Evolutionary conservation across 2,888 invertebrate genomes (phyloP), one percentile per base, ranked within the genome.

Genomic region (Noctua janthina): DNA sequence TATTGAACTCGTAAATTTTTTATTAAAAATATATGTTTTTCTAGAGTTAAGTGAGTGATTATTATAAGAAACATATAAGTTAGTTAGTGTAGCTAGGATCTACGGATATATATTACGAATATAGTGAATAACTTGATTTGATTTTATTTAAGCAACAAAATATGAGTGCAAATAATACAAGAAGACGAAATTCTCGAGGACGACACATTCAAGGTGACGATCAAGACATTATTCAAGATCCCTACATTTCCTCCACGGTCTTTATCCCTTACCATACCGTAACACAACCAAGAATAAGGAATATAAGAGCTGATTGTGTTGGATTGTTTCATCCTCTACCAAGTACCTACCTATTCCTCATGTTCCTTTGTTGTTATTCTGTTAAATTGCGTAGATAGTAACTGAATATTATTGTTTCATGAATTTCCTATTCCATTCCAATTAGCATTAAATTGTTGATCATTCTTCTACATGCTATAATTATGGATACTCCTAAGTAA

Each of bases 231-330:
- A 91, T 96, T 90, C 96, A 97, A 95, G 96, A 95, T 90, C 94
- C 95, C 81, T 92, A 92, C 88, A 92, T 97, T 89, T 94, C 96
- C 84, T 96, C 96, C 85, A 95, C 96, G 77, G 93, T 93, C 89
- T 92, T 89, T 82, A 87, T 87, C 74, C 90, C 89, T 81, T 87
- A 88, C 87, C 85, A 83, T 84, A 88, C 92, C 78, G 91, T 92
- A 78, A 94, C 91, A 81, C 90, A 90, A 88, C 94, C 93, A 87
- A 94, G 95, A 93, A 92, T 92, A 88, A 90, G 91, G 86, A 91
- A 91, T 82, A 90, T 93, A 88, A 92, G 94, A 91, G 83, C 90
- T 46, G 92, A 94, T 83, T 91, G 90, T 90, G 85, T 92, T 91
- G 95, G 94, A 92, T 89, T 94, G 78, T 93, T 92, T 89, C 92